Evolutionary conservation across 2,797 vertebrate species (phyloP), one percentile per base, ranked within the genome.

Genomic region (Phaenicophaeus curvirostris): DNA sequence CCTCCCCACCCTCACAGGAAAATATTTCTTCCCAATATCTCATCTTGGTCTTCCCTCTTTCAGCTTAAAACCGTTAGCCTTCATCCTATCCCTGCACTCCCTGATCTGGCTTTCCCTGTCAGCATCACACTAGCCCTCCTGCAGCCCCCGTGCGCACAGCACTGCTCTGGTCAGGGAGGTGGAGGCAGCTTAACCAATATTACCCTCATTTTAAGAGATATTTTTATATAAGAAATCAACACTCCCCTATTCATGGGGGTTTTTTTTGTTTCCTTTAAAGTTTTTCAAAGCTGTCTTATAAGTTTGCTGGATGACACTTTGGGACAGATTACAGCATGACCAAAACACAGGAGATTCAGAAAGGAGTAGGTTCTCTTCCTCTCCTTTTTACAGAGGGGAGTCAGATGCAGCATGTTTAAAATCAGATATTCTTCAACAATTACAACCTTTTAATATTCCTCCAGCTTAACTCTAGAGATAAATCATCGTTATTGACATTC

Each of bases 281-380:
- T 23, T 73, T 53, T 53, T 8, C 28, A 24, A 33, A 31, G 39
- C 25, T 67, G 27, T 17, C 31, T 27, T 15, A 33, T 14, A n/a
- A 6, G 0, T 0, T 2, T 13, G 19, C 10, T n/a, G 39, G 39
- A 16, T 6, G 35, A 1, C 51, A 28, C 30, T 57, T n/a, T 58
- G 41, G 39, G 75, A 61, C 5, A 69, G 30, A 2, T 48, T 5
- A 18, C 4, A 50, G 27, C 17, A 27, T 4, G 28, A 30, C 24
- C 28, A 25, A 69, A 71, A 19, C 27, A 17, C 7, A 33, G 39
- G 15, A 24, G 23, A 7, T 4, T 5, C 44, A 44, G 55, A 30
- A 48, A n/a, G 28, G n/a, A 75, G 30, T 8, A 66, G 14, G 3
- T 54, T 81, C n/a, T 87, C 42, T 9, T 48, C 31, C 35, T 39